Evolutionary conservation across 1,140 invertebrate species (phyloP).

Genomic region (Anastrepha ludens): DNA sequence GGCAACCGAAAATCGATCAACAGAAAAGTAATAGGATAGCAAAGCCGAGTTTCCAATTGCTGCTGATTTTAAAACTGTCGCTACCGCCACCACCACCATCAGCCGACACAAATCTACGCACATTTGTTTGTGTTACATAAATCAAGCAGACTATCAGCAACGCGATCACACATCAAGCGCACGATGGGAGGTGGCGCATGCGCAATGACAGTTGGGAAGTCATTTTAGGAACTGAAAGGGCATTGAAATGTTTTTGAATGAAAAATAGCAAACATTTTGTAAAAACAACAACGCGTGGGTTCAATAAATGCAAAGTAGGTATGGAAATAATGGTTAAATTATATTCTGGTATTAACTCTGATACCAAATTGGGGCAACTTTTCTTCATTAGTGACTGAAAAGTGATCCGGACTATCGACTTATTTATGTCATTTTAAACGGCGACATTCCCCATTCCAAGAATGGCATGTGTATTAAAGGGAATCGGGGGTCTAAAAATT

Average conservation of each 20-base stretch:
- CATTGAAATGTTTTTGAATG: not conserved
- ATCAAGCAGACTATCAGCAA: not conserved
- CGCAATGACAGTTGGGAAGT: not conserved
- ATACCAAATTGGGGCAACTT: too few relatives aligned
- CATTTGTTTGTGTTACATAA: not conserved
- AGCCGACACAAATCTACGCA: not conserved
- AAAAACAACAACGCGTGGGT: too few relatives aligned
- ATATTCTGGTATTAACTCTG: too few relatives aligned
- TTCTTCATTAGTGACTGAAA: too few relatives aligned
- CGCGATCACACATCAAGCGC: not conserved
- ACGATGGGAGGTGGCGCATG: conserved; percentile 23
- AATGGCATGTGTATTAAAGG: too few relatives aligned
- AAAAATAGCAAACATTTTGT: too few relatives aligned
- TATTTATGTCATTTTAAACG: too few relatives aligned
- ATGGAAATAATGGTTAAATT: too few relatives aligned
- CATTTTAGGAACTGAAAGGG: not conserved
- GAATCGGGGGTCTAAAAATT: too few relatives aligned
- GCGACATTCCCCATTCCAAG: too few relatives aligned
- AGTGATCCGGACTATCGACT: too few relatives aligned
- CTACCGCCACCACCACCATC: not conserved
- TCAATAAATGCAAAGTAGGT: too few relatives aligned
- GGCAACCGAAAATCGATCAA: not conserved
- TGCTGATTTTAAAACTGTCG: not conserved
- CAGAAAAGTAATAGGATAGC: not conserved
- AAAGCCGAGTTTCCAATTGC: not conserved